A percentile compares a stretch with the other conserved stretches of the same genome.
Evolutionary conservation across 2,113 vertebrate genomes (phyloP).

Genomic region (Ochotona princeps): DNA sequence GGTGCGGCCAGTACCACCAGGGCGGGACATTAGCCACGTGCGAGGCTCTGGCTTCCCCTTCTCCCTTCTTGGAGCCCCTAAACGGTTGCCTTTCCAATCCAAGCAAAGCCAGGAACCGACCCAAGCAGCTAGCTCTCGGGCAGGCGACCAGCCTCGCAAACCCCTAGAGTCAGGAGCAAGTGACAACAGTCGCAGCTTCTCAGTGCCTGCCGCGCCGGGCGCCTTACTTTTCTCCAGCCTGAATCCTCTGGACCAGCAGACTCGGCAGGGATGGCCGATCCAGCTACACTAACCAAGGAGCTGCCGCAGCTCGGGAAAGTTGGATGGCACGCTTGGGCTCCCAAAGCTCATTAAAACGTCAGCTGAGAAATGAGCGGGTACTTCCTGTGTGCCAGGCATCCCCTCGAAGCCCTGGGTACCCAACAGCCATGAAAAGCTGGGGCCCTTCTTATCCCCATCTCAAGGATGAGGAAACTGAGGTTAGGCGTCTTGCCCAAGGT

Average conservation of each 20-base stretch:
- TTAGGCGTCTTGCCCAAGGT: constrained; percentile 63
- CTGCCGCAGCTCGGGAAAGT: constrained; percentile 52
- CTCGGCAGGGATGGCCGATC: background rate
- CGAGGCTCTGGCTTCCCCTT: background rate
- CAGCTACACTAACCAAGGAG: background rate
- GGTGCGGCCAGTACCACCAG: background rate
- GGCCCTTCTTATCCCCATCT: background rate
- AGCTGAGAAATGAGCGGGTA: background rate
- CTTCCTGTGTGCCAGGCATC: background rate
- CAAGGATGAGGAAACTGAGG: constrained; percentile 51
- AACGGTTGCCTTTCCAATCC: too few relatives aligned
- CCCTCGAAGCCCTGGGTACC: background rate
- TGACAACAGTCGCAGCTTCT: background rate
- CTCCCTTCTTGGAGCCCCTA: background rate
- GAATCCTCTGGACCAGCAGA: background rate
- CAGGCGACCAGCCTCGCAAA: background rate
- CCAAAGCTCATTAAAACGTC: background rate
- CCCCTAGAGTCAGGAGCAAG: background rate
- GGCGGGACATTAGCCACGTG: background rate
- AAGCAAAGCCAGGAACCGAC: background rate
- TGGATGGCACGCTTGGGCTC: constrained; percentile 26
- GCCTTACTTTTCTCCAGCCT: background rate
- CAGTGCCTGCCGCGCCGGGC: background rate
- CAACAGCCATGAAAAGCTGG: background rate
- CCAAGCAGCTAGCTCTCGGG: background rate